These are phyloP conservation scores for Mormyrops boulengeri DNA, from an alignment of 2,797 vertebrate species.

Conservation along the genomic window DNA sequence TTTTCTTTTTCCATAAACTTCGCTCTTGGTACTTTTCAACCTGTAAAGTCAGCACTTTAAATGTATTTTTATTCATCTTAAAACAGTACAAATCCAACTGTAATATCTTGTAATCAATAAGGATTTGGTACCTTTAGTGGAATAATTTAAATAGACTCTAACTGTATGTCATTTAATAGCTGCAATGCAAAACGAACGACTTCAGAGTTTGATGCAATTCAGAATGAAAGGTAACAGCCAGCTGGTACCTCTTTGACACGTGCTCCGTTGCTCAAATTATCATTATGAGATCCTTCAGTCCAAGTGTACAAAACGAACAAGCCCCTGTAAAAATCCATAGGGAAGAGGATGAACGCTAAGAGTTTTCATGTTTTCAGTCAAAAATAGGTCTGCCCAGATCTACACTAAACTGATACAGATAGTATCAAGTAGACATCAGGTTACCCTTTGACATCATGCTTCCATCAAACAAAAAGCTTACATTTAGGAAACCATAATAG, in stretches of 20 bases:
- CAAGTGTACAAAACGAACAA: not conserved
- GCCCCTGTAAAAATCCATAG: not conserved
- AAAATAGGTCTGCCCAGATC: not conserved
- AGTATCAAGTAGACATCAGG: not conserved
- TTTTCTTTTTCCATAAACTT: not conserved
- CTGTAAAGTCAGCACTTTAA: not conserved
- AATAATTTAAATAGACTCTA: not conserved
- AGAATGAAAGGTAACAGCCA: not conserved
- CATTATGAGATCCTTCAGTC: not conserved
- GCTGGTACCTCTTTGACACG: not conserved
- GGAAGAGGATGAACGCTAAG: not conserved
- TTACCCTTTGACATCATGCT: not conserved
- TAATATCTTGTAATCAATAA: not conserved
- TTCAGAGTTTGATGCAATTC: not conserved
- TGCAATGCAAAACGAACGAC: not conserved
- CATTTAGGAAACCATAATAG: not conserved
- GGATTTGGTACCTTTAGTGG: not conserved
- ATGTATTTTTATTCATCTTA: not conserved
- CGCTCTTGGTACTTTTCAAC: not conserved
- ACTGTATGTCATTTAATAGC: conserved; percentile 4
- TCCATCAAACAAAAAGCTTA: not conserved
- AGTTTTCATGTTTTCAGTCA: not conserved
- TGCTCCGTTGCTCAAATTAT: not conserved
- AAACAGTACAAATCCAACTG: not conserved
- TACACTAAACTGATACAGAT: not conserved